Evolutionary conservation across 1,140 invertebrate species (phyloP).

Genomic region (Agraylea sexmaculata): DNA sequence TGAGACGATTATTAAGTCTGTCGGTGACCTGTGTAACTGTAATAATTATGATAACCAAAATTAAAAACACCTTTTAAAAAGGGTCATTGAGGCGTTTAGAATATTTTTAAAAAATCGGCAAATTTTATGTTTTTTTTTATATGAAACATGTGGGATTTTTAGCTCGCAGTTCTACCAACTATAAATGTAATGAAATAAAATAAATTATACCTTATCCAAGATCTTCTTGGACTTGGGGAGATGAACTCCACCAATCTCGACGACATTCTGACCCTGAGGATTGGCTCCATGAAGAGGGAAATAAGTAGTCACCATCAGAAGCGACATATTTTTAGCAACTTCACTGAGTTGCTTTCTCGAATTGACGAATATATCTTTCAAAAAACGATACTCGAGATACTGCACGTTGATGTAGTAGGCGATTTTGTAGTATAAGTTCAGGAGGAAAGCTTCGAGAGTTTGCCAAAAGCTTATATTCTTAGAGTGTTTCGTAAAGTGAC

Average conservation of each 20-base stretch:
- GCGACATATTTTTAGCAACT: slow-evolving; percentile 35
- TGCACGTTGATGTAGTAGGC: slow-evolving; percentile 19
- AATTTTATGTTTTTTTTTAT: no score
- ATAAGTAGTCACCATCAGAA: slow-evolving; percentile 47
- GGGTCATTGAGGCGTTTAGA: no score
- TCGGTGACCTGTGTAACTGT: no score
- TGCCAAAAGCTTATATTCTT: slow-evolving; percentile 38
- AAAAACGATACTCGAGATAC: slow-evolving; percentile 18
- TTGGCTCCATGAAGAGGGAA: slow-evolving; percentile 37
- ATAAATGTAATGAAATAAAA: no score
- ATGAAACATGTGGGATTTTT: no score
- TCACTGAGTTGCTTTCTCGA: slow-evolving; percentile 24
- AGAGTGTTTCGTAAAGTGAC: slow-evolving; percentile 34
- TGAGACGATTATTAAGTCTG: no score
- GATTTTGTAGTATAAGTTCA: slow-evolving; percentile 20
- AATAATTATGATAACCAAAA: no score
- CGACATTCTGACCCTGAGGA: slow-evolving; percentile 34
- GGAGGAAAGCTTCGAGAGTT: slow-evolving; percentile 32
- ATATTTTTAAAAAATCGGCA: no score
- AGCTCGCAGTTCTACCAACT: no score
- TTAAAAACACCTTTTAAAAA: no score
- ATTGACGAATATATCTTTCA: slow-evolving; percentile 11
- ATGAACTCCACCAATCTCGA: slow-evolving; percentile 51
- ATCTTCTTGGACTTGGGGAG: slow-evolving; percentile 6
- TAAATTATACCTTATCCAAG: slow-evolving; percentile 17